Base-by-base conservation (phyloP, 2,797 vertebrate species). In the Arctocebus calabarensis region DNA sequence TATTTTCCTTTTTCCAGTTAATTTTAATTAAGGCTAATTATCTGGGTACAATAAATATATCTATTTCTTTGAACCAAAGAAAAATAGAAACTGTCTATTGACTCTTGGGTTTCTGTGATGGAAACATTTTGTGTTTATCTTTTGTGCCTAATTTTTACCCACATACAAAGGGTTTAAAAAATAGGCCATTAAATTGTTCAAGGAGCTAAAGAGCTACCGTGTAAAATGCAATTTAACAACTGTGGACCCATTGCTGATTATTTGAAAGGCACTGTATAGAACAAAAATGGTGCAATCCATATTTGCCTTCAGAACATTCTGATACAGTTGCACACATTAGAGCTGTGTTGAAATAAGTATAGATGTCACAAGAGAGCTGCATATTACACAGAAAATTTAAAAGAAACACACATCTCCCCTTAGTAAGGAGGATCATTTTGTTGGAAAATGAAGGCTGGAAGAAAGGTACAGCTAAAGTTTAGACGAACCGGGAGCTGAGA, bases 61-160 rank as follows among this genome's bases (percentile, higher is more conserved):
- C 29, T 55, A 19, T 88, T 78, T 92, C 59, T 88, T 90, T 73
- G n/a, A 62, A 82, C 29, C 62, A 1, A n/a, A 27, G 40, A 40
- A 66, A 94, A 91, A 74, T 92, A 20, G 86, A 85, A 93, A 75
- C 5, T 70, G 17, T 75, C 55, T 82, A 68, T 83, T 55, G 84
- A 1, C 8, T 66, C 55, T 71, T 86, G 78, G 43, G 29, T 78
- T 84, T 88, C 37, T 11, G 17, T 81, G 17, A 74, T 8, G 48
- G 40, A 95, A 86, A 71, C 16, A 34, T 94, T 84, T 78, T 77
- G 17, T 59, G 7, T 83, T 62, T 81, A 8, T 43, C 11, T 77
- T 81, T 79, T 81, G n/a, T 62, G 13, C 59, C 32, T n/a, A 34
- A 84, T 40, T 19, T 32, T 82, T 59, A 74, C 34, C 10, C 13